phyloP scores from a whole-genome alignment of 2,888 invertebrate genomes.

The Hypomecis atomaria region DNA sequence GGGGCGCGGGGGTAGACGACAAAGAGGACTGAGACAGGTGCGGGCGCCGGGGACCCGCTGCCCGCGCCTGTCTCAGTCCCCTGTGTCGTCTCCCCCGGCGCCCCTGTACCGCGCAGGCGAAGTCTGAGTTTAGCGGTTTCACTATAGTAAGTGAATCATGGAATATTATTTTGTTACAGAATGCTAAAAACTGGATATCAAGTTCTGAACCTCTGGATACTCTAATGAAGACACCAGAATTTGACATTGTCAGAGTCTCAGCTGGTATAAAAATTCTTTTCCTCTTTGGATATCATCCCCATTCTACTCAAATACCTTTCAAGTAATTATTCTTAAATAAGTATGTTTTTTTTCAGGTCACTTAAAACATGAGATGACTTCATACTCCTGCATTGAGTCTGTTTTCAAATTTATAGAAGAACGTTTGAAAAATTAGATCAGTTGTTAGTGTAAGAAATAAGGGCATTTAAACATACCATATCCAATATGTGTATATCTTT shows the following conservation, averaged over 20 bases:
- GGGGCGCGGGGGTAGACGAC: too few relatives aligned
- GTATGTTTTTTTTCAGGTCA: slow-evolving; percentile 74
- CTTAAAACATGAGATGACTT: slow-evolving; percentile 89
- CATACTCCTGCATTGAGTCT: slow-evolving; percentile 86
- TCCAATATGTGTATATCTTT: slow-evolving; percentile 31
- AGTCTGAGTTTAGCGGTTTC: too few relatives aligned
- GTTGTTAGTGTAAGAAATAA: slow-evolving; percentile 30
- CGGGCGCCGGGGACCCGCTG: too few relatives aligned
- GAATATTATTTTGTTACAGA: slow-evolving; percentile 57
- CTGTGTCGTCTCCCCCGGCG: too few relatives aligned
- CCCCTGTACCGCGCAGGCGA: too few relatives aligned
- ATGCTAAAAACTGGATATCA: slow-evolving; percentile 87
- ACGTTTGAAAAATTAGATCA: slow-evolving; percentile 47
- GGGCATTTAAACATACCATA: slow-evolving; percentile 37
- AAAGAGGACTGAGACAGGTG: too few relatives aligned
- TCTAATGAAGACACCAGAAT: slow-evolving; percentile 76
- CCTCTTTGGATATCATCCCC: not conserved
- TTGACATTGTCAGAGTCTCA: slow-evolving; percentile 85
- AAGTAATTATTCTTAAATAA: not conserved
- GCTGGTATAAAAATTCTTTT: slow-evolving; percentile 75
- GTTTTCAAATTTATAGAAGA: slow-evolving; percentile 86
- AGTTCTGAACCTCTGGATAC: slow-evolving; percentile 82
- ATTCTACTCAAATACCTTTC: not conserved
- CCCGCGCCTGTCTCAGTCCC: too few relatives aligned
- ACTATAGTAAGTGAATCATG: too few relatives aligned